Evolutionary conservation across 2,113 vertebrate genomes (phyloP).

Genomic region (Martes martes): DNA sequence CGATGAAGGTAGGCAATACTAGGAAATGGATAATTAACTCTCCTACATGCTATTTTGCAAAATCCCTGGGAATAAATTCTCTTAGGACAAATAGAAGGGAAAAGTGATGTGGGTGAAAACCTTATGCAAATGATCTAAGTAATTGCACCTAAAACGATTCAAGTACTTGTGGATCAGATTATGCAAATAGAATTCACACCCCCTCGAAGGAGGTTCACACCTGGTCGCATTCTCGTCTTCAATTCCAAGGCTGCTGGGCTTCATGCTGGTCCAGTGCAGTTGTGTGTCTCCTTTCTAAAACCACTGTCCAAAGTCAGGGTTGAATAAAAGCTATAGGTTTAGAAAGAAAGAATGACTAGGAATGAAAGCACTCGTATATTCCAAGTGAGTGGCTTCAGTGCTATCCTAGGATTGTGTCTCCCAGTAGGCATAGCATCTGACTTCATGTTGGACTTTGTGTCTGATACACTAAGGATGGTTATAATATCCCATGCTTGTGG

Average conservation of each 20-base stretch:
- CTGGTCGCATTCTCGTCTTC: accelerated
- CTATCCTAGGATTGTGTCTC: accelerated
- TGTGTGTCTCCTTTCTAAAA: neutral
- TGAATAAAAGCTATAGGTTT: neutral
- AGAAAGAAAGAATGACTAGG: neutral
- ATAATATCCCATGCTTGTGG: neutral
- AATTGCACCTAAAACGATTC: neutral
- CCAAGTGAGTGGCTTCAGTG: accelerated
- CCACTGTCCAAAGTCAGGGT: neutral
- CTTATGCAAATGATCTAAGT: neutral
- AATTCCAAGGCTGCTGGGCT: too few relatives aligned
- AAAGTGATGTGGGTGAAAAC: neutral
- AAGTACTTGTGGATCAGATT: accelerated
- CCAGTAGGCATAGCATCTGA: accelerated
- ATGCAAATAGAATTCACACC: accelerated
- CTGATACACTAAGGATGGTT: neutral
- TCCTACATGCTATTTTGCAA: neutral
- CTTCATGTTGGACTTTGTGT: neutral
- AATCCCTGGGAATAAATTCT: neutral
- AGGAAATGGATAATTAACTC: neutral
- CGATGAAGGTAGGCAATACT: neutral
- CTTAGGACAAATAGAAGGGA: neutral
- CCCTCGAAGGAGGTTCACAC: accelerated
- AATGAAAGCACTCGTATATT: accelerated
- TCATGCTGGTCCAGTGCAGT: neutral